A percentile compares a stretch with the other conserved stretches of the same genome.
These are phyloP conservation scores for Drepana falcataria DNA, from an alignment of 2,888 invertebrate genomes.

Conservation along the genomic window DNA sequence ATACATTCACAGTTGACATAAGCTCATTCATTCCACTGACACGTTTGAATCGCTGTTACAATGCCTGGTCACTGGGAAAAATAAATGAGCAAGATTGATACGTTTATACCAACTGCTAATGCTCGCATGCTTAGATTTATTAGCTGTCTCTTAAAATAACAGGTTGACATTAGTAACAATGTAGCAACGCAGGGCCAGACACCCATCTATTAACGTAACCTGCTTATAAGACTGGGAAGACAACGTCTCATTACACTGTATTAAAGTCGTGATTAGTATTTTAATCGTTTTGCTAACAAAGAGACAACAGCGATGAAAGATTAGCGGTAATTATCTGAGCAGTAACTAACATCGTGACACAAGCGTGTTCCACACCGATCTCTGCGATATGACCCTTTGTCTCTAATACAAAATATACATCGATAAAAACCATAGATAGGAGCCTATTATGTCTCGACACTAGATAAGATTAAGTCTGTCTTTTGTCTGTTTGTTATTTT, in stretches of 20 bases:
- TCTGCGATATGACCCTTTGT: constrained; percentile 5
- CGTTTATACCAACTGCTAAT: background rate
- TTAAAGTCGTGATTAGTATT: constrained; percentile 69
- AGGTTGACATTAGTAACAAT: constrained; percentile 21
- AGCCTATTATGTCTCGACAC: constrained; percentile 3
- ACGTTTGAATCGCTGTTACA: background rate
- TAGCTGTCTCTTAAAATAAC: constrained; percentile 26
- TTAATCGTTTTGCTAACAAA: constrained; percentile 67
- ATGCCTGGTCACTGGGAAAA: background rate
- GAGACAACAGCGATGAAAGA: constrained; percentile 42
- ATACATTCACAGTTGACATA: background rate
- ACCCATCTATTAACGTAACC: constrained; percentile 25
- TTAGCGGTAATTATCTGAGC: constrained; percentile 56
- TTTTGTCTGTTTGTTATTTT: background rate
- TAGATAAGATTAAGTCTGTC: constrained; percentile 1
- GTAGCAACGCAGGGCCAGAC: constrained; percentile 18
- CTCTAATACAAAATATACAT: constrained; percentile 1
- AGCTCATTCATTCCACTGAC: background rate
- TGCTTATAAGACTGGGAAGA: constrained; percentile 34
- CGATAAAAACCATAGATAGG: background rate
- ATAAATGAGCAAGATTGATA: constrained; percentile 1
- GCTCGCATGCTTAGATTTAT: constrained; percentile 11
- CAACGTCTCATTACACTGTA: constrained; percentile 52
- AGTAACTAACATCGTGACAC: constrained; percentile 27
- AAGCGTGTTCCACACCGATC: constrained; percentile 24